Evolutionary conservation across 2,888 invertebrate genomes (phyloP).

Genomic region (Pterobdella sp.): DNA sequence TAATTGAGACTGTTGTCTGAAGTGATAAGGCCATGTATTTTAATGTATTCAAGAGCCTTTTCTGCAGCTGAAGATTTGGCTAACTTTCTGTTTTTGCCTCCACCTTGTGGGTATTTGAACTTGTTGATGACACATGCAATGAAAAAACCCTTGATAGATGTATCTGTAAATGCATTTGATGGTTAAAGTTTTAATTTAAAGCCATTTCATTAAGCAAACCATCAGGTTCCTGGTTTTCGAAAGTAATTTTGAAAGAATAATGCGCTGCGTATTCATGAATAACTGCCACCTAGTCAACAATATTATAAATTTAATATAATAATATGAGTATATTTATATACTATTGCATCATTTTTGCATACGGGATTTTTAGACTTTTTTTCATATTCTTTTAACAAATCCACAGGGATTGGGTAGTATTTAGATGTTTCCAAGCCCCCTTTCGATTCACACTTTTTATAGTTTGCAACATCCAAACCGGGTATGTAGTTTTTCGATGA

Average conservation of each 20-base stretch:
- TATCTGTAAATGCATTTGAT: background rate
- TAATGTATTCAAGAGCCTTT: constrained; percentile 40
- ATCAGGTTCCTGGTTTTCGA: too few relatives aligned
- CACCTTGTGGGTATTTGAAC: constrained; percentile 37
- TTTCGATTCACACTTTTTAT: background rate
- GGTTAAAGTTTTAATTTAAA: too few relatives aligned
- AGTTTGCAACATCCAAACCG: background rate
- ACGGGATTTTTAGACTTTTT: background rate
- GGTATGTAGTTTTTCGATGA: constrained; percentile 1
- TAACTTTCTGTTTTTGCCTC: constrained; percentile 47
- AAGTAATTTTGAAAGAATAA: too few relatives aligned
- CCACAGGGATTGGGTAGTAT: background rate
- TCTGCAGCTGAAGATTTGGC: constrained; percentile 46
- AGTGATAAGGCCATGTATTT: constrained; percentile 3
- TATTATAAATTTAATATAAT: background rate
- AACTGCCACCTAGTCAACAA: too few relatives aligned
- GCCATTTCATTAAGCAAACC: too few relatives aligned
- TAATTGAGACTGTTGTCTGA: background rate
- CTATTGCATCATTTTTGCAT: background rate
- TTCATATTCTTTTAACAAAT: background rate
- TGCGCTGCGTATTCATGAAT: too few relatives aligned
- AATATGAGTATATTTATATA: background rate
- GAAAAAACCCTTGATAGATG: constrained; percentile 40
- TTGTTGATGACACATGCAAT: constrained; percentile 42
- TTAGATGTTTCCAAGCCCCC: background rate